phyloP scores from a whole-genome alignment of 2,797 vertebrate species.

The Poecilia picta region DNA sequence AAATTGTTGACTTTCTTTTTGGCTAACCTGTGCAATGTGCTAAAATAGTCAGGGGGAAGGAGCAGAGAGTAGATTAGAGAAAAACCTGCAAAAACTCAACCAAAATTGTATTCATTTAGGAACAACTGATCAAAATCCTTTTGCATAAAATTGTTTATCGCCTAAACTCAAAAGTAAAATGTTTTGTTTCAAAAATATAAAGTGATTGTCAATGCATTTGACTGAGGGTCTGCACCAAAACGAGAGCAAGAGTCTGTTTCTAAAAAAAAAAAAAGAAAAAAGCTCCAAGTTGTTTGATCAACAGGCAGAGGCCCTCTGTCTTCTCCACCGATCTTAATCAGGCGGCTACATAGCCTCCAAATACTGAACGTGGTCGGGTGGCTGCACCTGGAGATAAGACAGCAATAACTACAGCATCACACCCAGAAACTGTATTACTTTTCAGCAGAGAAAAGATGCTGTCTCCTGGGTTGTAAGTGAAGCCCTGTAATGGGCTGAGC shows the following conservation, averaged over 20 bases:
- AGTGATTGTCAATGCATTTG: background rate
- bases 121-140: background rate
- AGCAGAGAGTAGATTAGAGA: background rate
- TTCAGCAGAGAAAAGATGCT: constrained; percentile 60
- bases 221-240: constrained; percentile 19
- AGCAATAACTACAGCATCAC: constrained; percentile 68
- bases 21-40: background rate
- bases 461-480: constrained; percentile 50
- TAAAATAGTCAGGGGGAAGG: background rate
- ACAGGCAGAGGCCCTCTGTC: constrained; percentile 45
- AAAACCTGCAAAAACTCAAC: background rate
- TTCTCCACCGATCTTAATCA: constrained; percentile 56
- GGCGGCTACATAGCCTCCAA: constrained; percentile 50
- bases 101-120: background rate
- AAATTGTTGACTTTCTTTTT: background rate
- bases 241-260: constrained; percentile 24
- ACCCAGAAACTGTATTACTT: constrained; percentile 66
- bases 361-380: constrained; percentile 67
- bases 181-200: constrained; percentile 1
- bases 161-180: background rate
- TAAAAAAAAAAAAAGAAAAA: background rate
- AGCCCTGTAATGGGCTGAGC: constrained; percentile 42
- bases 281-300: constrained; percentile 4
- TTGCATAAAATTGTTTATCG: background rate
- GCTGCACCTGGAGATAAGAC: constrained; percentile 69